Evolutionary conservation across 2,113 vertebrate genomes (phyloP).

Genomic region (Madoqua kirkii): DNA sequence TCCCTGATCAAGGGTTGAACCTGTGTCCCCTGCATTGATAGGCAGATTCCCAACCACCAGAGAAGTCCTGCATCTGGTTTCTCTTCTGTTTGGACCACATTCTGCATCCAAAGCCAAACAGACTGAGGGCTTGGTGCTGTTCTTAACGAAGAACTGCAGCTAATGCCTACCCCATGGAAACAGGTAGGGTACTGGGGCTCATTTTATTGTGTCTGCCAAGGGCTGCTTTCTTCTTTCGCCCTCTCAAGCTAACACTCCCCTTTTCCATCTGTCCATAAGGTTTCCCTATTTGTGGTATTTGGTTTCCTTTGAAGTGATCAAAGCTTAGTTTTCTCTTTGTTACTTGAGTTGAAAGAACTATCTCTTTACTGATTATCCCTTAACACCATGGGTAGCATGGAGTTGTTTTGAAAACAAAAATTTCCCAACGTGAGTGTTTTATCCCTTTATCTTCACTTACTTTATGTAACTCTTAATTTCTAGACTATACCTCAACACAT

Average conservation of each 20-base stretch:
- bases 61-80: neutral
- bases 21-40: neutral
- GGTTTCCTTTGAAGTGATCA: constrained; percentile 61
- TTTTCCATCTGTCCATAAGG: neutral
- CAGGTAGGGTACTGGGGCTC: accelerated
- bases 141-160: accelerated
- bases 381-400: neutral
- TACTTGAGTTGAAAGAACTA: constrained; percentile 32
- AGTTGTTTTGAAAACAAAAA: constrained; percentile 46
- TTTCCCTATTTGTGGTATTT: neutral
- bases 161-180: accelerated
- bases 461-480: neutral
- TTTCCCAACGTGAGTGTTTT: neutral
- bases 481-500: neutral
- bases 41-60: neutral
- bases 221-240: neutral
- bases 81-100: neutral
- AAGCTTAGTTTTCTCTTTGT: constrained; percentile 45
- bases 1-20: neutral
- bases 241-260: neutral
- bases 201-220: neutral
- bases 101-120: neutral
- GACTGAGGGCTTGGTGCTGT: accelerated
- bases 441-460: constrained; percentile 44
- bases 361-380: neutral